A percentile compares a stretch with the other conserved stretches of the same genome.
Conservation (phyloP, 2,888 invertebrate species). For the Plagiodera versicolora region DNA sequence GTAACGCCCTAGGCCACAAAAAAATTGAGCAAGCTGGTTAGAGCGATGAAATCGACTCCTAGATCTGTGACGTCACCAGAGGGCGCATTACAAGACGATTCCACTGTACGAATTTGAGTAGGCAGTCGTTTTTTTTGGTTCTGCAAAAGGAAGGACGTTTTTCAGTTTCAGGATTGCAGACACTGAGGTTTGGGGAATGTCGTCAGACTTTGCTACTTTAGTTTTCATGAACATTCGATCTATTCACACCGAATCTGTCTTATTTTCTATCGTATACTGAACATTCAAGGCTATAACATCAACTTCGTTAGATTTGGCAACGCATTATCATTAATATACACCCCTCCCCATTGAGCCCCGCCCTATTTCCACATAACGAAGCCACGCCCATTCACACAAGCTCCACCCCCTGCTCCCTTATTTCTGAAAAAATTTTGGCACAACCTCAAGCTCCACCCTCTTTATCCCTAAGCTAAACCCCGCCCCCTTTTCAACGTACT, state of each 20-base stretch:
- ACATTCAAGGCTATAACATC: too few relatives aligned
- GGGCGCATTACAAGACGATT: background rate
- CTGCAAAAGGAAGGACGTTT: constrained; percentile 38
- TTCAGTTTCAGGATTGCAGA: constrained; percentile 14
- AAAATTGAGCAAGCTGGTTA: too few relatives aligned
- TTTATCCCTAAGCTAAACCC: too few relatives aligned
- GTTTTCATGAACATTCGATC: background rate
- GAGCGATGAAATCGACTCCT: too few relatives aligned
- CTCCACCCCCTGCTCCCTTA: too few relatives aligned
- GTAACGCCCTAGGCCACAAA: background rate
- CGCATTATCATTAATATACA: too few relatives aligned
- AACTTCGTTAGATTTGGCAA: too few relatives aligned
- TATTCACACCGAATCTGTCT: background rate
- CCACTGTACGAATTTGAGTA: constrained; percentile 41
- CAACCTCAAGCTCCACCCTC: too few relatives aligned
- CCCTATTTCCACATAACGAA: background rate
- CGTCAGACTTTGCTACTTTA: background rate
- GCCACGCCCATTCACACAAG: background rate
- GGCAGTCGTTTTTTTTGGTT: constrained; percentile 50
- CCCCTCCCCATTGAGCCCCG: too few relatives aligned
- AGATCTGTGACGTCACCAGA: background rate
- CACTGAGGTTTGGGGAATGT: background rate
- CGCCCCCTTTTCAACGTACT: too few relatives aligned
- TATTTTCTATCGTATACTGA: too few relatives aligned
- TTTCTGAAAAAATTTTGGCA: too few relatives aligned